Percentiles rank a stretch among this genome's conserved stretches.
These are phyloP conservation scores for Notospermus geniculatus DNA, from an alignment of 1,140 invertebrate species.

Conservation along the genomic window DNA sequence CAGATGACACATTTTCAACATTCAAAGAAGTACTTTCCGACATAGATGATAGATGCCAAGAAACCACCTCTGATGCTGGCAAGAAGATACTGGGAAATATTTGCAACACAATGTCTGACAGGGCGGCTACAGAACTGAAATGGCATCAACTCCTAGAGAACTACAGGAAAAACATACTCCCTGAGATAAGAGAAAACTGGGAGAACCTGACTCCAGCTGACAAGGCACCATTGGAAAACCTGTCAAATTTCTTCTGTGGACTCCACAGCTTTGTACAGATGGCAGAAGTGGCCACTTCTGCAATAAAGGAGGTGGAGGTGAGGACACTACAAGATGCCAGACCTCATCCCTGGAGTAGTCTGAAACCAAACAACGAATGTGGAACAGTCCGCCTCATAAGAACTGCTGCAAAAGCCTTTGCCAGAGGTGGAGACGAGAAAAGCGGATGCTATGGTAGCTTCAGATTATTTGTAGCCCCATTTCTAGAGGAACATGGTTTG, in stretches of 20 bases:
- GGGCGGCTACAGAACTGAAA: constrained; percentile 22
- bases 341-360: background rate
- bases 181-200: constrained; percentile 18
- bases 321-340: background rate
- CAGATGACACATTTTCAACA: constrained; percentile 13
- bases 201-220: constrained; percentile 15
- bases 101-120: constrained; percentile 26
- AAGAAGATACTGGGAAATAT: constrained; percentile 21
- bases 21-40: background rate
- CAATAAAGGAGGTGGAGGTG: background rate
- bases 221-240: background rate
- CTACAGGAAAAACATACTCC: constrained; percentile 20
- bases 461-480: background rate
- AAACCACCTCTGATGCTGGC: background rate
- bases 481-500: background rate
- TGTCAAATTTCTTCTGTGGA: constrained; percentile 17
- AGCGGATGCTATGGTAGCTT: background rate
- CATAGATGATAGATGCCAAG: background rate
- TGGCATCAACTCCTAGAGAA: constrained; percentile 15
- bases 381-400: background rate
- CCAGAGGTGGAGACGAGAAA: background rate
- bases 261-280: constrained; percentile 11
- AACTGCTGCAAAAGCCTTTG: background rate
- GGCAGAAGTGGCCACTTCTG: constrained; percentile 1
- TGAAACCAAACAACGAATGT: background rate